phyloP scores from a whole-genome alignment of 1,140 invertebrate genomes.

The Sarcophaga peregrina region DNA sequence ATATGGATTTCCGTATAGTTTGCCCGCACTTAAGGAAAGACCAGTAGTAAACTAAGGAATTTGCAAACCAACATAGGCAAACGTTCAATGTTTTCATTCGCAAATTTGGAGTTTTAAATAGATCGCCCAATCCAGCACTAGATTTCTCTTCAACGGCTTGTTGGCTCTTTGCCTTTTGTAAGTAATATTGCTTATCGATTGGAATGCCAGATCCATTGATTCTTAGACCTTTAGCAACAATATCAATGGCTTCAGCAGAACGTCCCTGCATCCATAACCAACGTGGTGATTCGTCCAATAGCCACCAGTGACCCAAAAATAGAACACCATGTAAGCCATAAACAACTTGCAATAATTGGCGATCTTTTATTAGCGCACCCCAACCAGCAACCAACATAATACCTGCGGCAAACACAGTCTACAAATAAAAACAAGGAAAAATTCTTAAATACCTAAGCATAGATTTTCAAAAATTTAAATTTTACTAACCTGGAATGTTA shows the following conservation, averaged over 20 bases:
- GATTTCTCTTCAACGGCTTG: constrained; percentile 66
- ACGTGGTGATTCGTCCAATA: constrained; percentile 86
- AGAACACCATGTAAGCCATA: constrained; percentile 82
- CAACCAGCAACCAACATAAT: constrained; percentile 85
- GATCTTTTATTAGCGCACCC: constrained; percentile 82
- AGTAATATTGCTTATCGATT: constrained; percentile 73
- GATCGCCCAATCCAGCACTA: constrained; percentile 71
- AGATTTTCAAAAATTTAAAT: neutral
- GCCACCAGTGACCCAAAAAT: constrained; percentile 84
- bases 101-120: constrained; percentile 83
- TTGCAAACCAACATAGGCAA: constrained; percentile 88
- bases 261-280: constrained; percentile 86
- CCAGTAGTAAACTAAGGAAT: constrained; percentile 90
- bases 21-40: constrained; percentile 81
- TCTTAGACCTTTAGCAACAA: constrained; percentile 78
- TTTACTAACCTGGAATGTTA: constrained; percentile 74
- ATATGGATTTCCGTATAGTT: constrained; percentile 84
- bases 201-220: constrained; percentile 74
- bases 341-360: constrained; percentile 79
- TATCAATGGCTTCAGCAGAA: constrained; percentile 75
- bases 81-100: constrained; percentile 83
- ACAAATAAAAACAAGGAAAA: neutral
- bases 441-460: neutral
- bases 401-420: constrained; percentile 80
- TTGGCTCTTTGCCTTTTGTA: constrained; percentile 72